Evolutionary conservation across 1,140 invertebrate genomes (phyloP), one percentile per base, ranked within the genome.

Genomic region (Nilaparvata lugens): DNA sequence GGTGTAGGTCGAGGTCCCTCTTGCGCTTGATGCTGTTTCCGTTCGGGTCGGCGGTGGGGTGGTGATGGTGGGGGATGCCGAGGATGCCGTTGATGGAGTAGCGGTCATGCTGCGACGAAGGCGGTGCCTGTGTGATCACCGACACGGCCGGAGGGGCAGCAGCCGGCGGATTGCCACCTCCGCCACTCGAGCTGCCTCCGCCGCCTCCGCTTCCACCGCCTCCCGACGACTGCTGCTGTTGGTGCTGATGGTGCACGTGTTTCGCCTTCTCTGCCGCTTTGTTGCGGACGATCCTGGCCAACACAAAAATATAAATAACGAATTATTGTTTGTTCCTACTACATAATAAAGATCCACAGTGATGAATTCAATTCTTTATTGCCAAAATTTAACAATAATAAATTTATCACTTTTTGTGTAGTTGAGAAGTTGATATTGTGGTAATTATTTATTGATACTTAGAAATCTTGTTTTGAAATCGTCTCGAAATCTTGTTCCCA

Each of bases 71-170:
- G 35, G 80, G 79, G 65, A 95, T 90, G 18, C 93, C 93, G 19
- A 95, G 81, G 72, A 95, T 95, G n/a, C 93, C 93, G 73, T 93
- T 95, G 76, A 95, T 96, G 75, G 90, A 93, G 78, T 96, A 96
- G 59, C 87, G 87, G 64, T 84, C 81, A 64, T 72, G 71, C 56
- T 81, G 78, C 21, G 81, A 79, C 53, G 76, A 81, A n/a, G n/a
- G 7, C 69, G 77, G 81, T 70, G 86, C 76, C 79, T 88, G 80
- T 68, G 87, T 77, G 70, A 84, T 83, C 64, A 85, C 82, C 52
- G 59, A 56, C 11, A 61, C 57, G 2, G 58, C 57, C 18, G 61
- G 55, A 19, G 61, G 7, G 40, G 23, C 38, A 14, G 16, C 40
- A 25, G 56, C 52, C 51, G 51, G 18, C 38, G 60, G 43, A 51